Base-by-base conservation (phyloP, 1,140 invertebrate species). In the Tetraneura akinire region DNA sequence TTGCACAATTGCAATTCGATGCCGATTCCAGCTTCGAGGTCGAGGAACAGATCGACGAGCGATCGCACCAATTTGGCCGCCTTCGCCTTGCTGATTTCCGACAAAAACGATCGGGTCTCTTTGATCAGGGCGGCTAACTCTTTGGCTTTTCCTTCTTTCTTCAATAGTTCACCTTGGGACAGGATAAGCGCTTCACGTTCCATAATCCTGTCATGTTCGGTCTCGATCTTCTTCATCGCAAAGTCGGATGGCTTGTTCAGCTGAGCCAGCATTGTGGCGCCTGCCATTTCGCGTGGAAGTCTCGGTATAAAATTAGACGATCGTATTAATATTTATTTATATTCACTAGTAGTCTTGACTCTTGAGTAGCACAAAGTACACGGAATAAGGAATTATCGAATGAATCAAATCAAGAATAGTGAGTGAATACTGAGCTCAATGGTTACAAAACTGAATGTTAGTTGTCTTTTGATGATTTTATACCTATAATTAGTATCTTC, bases 1-100 rank as follows among this genome's bases (percentile, higher is more conserved):
- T 96, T 93, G 85, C 92, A 95, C 53, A 96, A 87, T 86, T 96
- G 93, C 81, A 91, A 89, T 88, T 95, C 96, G 80, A 95, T 93
- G 47, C 96, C 96, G 83, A 95, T 97, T 49, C 91, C 92, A 82
- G 94, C 95, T 86, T 98, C 96, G 86, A 99, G 91, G 86, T 98
- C 97, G 64, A 99, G 87, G 86, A 99, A 99, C 87, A 97, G 92
- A 86, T 99, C 98, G 10, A 99, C 97, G 68, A 99, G 87, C 14
- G 95, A 94, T 81, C 97, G 90, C 0, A 99, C 97, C 80, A 99
- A 87, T 87, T 99, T 99, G 0, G 97, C 97, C 80, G 98, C 98
- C 87, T 99, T 99, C 29, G 98, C 98, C 88, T 99, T 99, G 84
- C 96, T 98, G 82, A 99, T 96, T 66, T 93, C 88, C 82, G 92